phyloP scores from a whole-genome alignment of 2,113 vertebrate species.

The Murina feae region DNA sequence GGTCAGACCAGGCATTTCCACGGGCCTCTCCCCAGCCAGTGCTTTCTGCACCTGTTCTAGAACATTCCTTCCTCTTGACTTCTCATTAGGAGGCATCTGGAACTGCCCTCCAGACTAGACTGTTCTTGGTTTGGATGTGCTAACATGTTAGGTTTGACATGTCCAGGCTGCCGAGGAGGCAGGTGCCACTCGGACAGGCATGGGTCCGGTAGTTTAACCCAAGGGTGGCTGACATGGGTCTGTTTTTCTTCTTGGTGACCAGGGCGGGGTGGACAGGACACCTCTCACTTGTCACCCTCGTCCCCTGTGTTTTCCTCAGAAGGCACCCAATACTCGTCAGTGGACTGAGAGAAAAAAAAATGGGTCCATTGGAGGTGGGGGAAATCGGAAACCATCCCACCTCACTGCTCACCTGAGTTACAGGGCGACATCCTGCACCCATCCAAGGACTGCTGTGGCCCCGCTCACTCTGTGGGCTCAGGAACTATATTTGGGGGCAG shows the following conservation, averaged over 20 bases:
- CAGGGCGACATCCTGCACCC: rapidly evolving
- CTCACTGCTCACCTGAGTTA: neutral
- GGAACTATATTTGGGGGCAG: neutral
- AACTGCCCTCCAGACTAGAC: neutral
- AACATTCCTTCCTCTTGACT: neutral
- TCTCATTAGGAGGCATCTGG: neutral
- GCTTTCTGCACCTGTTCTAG: neutral
- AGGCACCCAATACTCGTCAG: neutral
- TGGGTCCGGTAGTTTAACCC: neutral
- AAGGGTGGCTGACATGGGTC: rapidly evolving
- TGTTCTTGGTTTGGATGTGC: neutral
- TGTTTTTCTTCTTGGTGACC: neutral
- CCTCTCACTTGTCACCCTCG: neutral
- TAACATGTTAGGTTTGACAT: neutral
- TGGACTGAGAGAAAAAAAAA: no score
- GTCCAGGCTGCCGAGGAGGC: neutral
- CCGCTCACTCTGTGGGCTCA: neutral
- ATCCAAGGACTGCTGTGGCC: rapidly evolving
- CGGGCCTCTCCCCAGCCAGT: neutral
- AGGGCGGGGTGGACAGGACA: neutral
- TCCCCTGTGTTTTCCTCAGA: neutral
- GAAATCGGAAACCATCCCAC: rapidly evolving
- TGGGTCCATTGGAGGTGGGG: neutral
- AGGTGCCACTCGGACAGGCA: rapidly evolving
- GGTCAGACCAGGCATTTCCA: rapidly evolving